Evolutionary conservation across 2,888 invertebrate species (phyloP), one percentile per base, ranked within the genome.

Genomic region (Nezara viridula): DNA sequence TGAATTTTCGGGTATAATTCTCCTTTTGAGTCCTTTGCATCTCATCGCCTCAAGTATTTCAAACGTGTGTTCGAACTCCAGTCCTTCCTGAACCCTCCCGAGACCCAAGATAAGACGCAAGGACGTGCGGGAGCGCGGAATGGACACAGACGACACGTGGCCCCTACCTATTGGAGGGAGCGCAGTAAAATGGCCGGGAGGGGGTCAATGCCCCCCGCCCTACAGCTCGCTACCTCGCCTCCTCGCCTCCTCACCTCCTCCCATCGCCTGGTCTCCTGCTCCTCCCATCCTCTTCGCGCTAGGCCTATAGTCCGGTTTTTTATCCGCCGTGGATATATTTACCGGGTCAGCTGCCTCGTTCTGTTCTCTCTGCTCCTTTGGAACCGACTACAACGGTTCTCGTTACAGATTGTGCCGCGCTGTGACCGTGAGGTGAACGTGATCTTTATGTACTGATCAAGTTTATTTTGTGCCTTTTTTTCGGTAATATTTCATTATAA

Each of bases 201-300:
- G 81, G 81, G 81, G 81, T 81, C 81, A 81, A 81, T 81, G 81
- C 81, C 81, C 81, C 81, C 40, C 81, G 81, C 81, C 81, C 81
- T 81, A 77, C 40, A 40, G 4, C 55, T 3, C 2, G 19, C 19
- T 12, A 12, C 16, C 19, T 19, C 50, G 12, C 7, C 27, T n/a
- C 14, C 24, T 12, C 14, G 4, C 44, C 14, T 12, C 44, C 12
- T 14, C 0, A 12, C 40, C 24, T 24, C 81, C 44, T 44, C 24
- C n/a, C 14, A 4, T 12, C n/a, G n/a, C 81, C 81, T 81, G n/a
- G 2, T 9, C 32, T 37, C 37, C 66, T 19, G 1, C 16, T 37
- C 19, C 66, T 73, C 32, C 37, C 6, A 27, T 60, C 27, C 27
- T 32, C 27, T 3, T 24, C 32, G 6, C 32, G 32, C 32, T 73